These are phyloP conservation scores for Hemicordylus capensis DNA, from an alignment of 2,113 vertebrate genomes.

Conservation along the genomic window DNA sequence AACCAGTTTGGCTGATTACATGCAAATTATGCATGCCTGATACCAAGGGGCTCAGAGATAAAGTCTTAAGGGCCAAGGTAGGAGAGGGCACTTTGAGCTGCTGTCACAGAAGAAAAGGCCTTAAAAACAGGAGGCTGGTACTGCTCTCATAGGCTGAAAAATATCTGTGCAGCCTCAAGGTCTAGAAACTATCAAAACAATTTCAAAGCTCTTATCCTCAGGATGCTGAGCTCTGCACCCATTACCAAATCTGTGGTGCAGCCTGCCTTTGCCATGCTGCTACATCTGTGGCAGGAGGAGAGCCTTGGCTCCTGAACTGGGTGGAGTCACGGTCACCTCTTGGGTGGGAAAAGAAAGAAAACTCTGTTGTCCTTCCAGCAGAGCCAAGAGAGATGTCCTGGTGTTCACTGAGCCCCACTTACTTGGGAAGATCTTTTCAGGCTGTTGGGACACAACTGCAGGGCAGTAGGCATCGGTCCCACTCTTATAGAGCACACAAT, in stretches of 20 bases:
- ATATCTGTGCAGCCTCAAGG: neutral
- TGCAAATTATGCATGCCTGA: neutral
- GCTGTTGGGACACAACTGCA: neutral
- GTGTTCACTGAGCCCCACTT: neutral
- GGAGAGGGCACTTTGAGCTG: neutral
- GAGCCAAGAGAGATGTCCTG: neutral
- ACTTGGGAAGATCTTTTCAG: neutral
- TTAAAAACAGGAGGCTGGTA: neutral
- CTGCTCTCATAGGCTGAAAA: neutral
- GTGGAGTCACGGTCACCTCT: neutral
- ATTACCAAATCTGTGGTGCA: neutral
- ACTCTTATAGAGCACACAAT: neutral
- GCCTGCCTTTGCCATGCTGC: no score
- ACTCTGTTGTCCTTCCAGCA: neutral
- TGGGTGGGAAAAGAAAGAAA: neutral
- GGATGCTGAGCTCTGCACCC: neutral
- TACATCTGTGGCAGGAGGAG: no score
- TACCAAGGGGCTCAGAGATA: no score
- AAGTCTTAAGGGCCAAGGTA: neutral
- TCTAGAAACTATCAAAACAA: no score
- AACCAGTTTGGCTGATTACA: neutral
- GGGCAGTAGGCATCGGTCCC: neutral
- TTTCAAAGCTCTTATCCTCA: no score
- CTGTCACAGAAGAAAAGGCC: neutral
- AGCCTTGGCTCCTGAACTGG: neutral